A percentile compares a stretch with the other conserved stretches of the same genome.
These are phyloP conservation scores for Anser cygnoides DNA, from an alignment of 2,113 vertebrate genomes.

Conservation along the genomic window DNA sequence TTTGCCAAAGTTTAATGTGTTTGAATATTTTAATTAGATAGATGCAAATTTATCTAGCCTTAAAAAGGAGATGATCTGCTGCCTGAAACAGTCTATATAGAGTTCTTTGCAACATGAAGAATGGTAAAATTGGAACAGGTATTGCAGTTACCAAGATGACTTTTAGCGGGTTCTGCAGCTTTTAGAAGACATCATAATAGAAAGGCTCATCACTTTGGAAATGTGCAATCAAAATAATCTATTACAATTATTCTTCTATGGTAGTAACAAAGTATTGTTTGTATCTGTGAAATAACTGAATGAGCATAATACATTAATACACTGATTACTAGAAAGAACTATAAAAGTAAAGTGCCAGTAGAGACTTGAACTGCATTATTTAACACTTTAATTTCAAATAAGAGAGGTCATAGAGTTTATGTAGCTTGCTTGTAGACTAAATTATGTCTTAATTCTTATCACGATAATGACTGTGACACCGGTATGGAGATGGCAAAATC, in stretches of 20 bases:
- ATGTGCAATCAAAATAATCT: not conserved
- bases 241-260: not conserved
- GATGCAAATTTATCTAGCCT: not conserved
- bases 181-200: not conserved
- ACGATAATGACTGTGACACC: not conserved
- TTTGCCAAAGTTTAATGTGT: not conserved
- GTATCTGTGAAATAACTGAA: constrained; percentile 17
- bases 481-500: not conserved
- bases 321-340: not conserved
- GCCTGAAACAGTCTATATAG: not conserved
- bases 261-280: not conserved
- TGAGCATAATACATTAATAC: not conserved
- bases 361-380: not conserved
- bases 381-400: not conserved
- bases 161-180: not conserved
- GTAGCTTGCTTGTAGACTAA: not conserved
- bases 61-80: not conserved
- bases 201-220: not conserved
- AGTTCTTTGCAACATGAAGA: not conserved
- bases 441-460: not conserved
- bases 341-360: constrained; percentile 27
- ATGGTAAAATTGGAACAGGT: not conserved
- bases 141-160: not conserved
- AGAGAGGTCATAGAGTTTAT: not conserved
- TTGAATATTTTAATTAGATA: not conserved